These are phyloP conservation scores for Himalopsyche anomala DNA, from an alignment of 2,888 invertebrate species.

Conservation along the genomic window DNA sequence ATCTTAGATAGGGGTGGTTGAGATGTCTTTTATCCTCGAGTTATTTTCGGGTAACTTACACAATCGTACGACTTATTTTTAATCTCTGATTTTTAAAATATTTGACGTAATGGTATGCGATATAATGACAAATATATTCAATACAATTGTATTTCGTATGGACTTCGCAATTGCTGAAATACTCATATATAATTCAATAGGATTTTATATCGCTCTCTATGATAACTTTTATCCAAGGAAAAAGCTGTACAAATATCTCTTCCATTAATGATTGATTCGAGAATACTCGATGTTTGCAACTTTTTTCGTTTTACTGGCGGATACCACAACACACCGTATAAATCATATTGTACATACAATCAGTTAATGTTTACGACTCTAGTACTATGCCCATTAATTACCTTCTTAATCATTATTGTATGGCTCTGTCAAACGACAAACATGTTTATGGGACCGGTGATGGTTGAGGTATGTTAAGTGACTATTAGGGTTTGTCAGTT, in stretches of 20 bases:
- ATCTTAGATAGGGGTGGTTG: too few relatives aligned
- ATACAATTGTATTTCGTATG: too few relatives aligned
- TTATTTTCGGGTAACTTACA: too few relatives aligned
- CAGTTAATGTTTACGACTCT: constrained; percentile 16
- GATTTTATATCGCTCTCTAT: too few relatives aligned
- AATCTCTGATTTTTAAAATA: too few relatives aligned
- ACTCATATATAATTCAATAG: too few relatives aligned
- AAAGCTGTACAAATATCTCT: not conserved
- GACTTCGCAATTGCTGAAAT: too few relatives aligned
- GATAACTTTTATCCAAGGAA: too few relatives aligned
- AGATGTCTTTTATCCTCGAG: too few relatives aligned
- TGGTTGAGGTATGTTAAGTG: not conserved
- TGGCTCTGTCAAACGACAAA: constrained; percentile 12
- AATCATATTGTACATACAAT: constrained; percentile 19
- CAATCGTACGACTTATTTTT: too few relatives aligned
- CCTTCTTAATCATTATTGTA: constrained; percentile 12
- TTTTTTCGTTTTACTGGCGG: not conserved
- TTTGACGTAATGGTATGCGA: too few relatives aligned
- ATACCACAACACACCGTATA: not conserved
- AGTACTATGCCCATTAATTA: constrained; percentile 15
- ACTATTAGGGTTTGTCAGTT: not conserved
- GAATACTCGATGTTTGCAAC: not conserved
- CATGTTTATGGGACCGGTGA: constrained; percentile 3
- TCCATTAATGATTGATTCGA: not conserved
- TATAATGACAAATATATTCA: too few relatives aligned